Conservation (phyloP, 2,113 vertebrate species). For the Ailuropoda melanoleuca region DNA sequence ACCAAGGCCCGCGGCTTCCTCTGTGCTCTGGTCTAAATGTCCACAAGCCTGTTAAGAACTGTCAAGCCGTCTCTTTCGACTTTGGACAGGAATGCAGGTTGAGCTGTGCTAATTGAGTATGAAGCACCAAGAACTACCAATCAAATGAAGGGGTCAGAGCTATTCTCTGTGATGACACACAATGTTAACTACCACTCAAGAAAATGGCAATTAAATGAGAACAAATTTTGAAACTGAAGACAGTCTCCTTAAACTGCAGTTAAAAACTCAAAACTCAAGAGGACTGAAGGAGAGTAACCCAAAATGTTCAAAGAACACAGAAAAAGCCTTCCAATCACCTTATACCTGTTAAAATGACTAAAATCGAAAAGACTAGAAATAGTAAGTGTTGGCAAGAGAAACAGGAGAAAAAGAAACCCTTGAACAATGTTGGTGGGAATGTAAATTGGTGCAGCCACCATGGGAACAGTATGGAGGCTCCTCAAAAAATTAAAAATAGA, state of each 20-base stretch:
- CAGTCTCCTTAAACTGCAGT: constrained; percentile 71
- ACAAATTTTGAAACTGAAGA: constrained; percentile 88
- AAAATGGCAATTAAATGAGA: constrained; percentile 89
- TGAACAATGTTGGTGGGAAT: background rate
- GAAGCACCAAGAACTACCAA: constrained; percentile 87
- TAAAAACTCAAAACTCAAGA: background rate
- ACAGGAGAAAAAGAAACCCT: background rate
- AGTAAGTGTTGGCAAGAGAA: background rate
- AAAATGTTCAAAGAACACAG: background rate
- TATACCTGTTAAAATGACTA: background rate
- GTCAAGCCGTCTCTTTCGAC: constrained; percentile 63
- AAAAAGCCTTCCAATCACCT: background rate
- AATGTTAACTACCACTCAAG: constrained; percentile 84
- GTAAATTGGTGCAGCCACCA: background rate
- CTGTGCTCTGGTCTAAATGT: constrained; percentile 42
- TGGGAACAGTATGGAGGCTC: background rate
- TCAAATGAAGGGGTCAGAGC: constrained; percentile 80
- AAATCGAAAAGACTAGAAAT: background rate
- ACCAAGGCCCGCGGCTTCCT: constrained; percentile 84
- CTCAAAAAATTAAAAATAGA: background rate
- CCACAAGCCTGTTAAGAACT: background rate
- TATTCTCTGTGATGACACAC: constrained; percentile 80
- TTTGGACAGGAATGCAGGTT: constrained; percentile 86
- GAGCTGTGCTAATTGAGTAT: constrained; percentile 88
- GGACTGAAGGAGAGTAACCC: too few relatives aligned